Evolutionary conservation across 2,797 vertebrate genomes (phyloP), one percentile per base, ranked within the genome.

Genomic region (Eutrigla gurnardus): DNA sequence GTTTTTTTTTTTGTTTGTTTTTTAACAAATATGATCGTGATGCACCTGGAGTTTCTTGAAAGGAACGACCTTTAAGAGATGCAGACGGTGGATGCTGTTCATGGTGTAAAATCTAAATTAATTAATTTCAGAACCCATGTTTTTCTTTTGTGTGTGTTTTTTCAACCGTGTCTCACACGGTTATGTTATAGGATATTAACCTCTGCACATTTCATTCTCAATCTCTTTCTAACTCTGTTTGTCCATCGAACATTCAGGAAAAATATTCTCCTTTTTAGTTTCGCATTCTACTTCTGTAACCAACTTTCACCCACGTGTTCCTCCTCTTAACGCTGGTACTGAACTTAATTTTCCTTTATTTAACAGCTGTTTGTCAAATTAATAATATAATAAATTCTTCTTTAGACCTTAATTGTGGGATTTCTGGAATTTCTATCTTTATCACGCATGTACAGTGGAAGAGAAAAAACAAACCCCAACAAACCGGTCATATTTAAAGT

Each of bases 331-430:
- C 69, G 74, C 90, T 91, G 76, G 54, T 89, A 66, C 81, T 90
- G 69, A 85, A 90, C 88, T 91, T 93, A 42, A 77, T 92, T 89
- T 91, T 91, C 84, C 84, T 93, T 93, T 91, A 86, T 90, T 93
- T 92, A 92, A 90, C 88, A 93, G 75, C 82, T 94, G 93, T 93
- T 92, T 92, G 91, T 94, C 91, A 91, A 92, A 88, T 88, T 73
- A 91, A 82, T 82, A 80, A 84, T 80, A 81, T 73, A 91, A 89
- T 89, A 88, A 91, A 91, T 86, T 83, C 83, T 86, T 80, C 82
- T 70, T 79, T 81, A 83, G 77, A 83, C 65, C 70, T 45, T 80
- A 61, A 61, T 59, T 68, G 59, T 80, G 65, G 75, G 39, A 58
- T 80, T 82, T 78, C 35, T 80, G 65, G 75, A 36, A 58, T 80